A percentile compares a stretch with the other conserved stretches of the same genome.
Conservation (phyloP, 2,797 vertebrate genomes). For the Premnoplex brunnescens region DNA sequence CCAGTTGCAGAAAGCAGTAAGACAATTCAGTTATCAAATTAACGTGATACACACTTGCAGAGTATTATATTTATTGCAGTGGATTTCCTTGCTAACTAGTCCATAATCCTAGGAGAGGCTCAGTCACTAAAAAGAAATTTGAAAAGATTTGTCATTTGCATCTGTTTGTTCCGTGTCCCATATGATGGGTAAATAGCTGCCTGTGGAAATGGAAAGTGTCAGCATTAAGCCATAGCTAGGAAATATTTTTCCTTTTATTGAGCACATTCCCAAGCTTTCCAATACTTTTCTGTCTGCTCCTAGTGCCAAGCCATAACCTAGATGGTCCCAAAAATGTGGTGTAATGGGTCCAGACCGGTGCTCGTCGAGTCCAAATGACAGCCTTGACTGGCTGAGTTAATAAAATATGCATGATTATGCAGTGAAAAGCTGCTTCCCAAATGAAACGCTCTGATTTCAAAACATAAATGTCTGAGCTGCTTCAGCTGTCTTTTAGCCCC, state of each 20-base stretch:
- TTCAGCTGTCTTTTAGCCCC: background rate
- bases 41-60: background rate
- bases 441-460: background rate
- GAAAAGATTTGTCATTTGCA: background rate
- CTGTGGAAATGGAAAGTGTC: background rate
- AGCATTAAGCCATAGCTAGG: background rate
- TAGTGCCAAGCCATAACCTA: background rate
- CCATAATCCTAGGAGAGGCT: background rate
- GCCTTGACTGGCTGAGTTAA: background rate
- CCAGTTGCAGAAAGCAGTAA: background rate
- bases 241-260: background rate
- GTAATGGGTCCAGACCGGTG: background rate
- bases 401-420: background rate
- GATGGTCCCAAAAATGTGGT: background rate
- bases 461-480: background rate
- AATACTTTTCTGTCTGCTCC: background rate
- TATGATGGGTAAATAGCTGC: background rate
- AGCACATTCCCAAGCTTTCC: background rate
- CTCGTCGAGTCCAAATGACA: background rate
- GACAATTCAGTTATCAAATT: background rate
- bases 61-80: background rate
- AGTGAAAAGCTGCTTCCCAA: background rate
- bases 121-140: background rate
- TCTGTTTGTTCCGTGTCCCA: background rate
- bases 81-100: background rate